Evolutionary conservation across 2,113 vertebrate species (phyloP).

Genomic region (Syngnathus scovelli): DNA sequence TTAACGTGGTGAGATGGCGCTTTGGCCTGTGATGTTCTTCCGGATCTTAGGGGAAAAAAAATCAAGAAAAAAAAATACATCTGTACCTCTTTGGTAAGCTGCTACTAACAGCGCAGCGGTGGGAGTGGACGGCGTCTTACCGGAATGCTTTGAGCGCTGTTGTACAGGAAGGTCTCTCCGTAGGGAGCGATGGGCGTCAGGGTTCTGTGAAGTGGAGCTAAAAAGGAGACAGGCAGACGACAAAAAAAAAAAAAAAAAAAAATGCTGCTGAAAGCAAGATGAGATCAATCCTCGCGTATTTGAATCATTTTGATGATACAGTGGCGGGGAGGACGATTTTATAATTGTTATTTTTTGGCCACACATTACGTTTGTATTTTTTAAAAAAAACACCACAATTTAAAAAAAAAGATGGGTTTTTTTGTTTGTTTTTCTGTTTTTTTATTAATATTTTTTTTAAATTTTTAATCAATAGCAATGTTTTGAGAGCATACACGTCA

Average conservation of each 20-base stretch:
- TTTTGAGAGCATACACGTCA: too few species aligned
- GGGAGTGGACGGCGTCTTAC: conserved; percentile 67
- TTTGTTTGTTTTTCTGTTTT: too few species aligned
- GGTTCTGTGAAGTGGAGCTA: conserved; percentile 61
- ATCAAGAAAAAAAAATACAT: conserved; percentile 23
- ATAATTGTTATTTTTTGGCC: too few species aligned
- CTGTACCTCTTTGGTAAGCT: conserved; percentile 43
- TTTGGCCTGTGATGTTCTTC: conserved; percentile 19
- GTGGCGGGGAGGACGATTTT: too few species aligned
- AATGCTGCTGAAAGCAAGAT: conserved; percentile 19
- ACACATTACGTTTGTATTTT: too few species aligned
- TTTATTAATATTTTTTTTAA: too few species aligned
- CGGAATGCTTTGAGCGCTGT: conserved; percentile 59
- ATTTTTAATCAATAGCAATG: too few species aligned
- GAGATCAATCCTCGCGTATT: background rate
- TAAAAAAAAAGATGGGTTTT: too few species aligned
- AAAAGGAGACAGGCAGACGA: conserved; percentile 36
- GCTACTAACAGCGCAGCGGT: background rate
- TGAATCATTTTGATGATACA: too few species aligned
- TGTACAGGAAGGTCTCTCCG: conserved; percentile 82
- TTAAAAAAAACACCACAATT: too few species aligned
- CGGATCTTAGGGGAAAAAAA: conserved; percentile 19
- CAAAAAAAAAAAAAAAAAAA: conserved; percentile 26
- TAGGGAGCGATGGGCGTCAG: conserved; percentile 79
- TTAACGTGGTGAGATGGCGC: conserved; percentile 24